A percentile compares a stretch with the other conserved stretches of the same genome.
Conservation (phyloP, 2,797 vertebrate species). For the Gouania willdenowi region DNA sequence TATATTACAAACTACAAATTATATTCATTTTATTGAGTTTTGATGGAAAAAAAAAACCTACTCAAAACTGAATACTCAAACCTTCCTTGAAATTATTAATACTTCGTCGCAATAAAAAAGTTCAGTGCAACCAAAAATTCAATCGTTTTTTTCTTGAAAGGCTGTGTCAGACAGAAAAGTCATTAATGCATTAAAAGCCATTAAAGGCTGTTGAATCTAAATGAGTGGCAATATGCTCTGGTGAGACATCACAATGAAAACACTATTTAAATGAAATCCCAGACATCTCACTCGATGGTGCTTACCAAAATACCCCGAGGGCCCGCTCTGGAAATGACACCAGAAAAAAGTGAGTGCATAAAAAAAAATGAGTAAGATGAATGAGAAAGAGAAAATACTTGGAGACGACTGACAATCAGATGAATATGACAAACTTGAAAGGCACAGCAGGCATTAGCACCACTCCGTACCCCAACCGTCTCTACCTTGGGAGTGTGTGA, state of each 20-base stretch:
- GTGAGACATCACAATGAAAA: conserved; percentile 2
- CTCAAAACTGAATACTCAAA: too few species aligned
- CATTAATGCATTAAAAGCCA: conserved; percentile 4
- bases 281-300: background rate
- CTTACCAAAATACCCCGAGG: background rate
- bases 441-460: conserved; percentile 3
- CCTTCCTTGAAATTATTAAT: too few species aligned
- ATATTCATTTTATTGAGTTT: too few species aligned
- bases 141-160: background rate
- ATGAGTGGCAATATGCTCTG: conserved; percentile 8
- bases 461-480: background rate
- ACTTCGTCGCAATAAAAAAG: background rate
- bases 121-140: background rate
- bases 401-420: background rate
- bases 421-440: background rate
- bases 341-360: background rate
- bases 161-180: conserved; percentile 4
- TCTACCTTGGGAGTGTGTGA: too few species aligned
- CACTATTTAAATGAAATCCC: conserved; percentile 11
- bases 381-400: background rate
- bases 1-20: too few species aligned
- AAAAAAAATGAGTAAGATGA: background rate
- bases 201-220: conserved; percentile 10
- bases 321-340: conserved; percentile 1
- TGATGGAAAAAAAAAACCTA: too few species aligned